Conservation (phyloP, 2,888 invertebrate genomes). For the Heliconius erato region DNA sequence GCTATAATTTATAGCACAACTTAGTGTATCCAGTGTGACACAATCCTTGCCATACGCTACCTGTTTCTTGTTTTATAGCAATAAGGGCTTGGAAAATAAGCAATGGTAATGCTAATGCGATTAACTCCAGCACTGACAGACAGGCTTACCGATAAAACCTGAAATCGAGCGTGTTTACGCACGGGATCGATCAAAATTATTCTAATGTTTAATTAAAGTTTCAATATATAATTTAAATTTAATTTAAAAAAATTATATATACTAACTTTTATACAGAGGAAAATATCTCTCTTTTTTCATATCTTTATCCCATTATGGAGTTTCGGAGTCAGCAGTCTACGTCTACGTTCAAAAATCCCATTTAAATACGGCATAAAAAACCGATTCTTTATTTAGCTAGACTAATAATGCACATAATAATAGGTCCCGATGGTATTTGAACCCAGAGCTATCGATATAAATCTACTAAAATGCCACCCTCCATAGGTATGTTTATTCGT, state of each 20-base stretch:
- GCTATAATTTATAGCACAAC: not conserved
- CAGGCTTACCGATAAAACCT: slow-evolving; percentile 37
- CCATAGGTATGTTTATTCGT: not conserved
- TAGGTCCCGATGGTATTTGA: not conserved
- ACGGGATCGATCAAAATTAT: slow-evolving; percentile 43
- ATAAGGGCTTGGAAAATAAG: slow-evolving; percentile 45
- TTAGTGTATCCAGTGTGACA: not conserved
- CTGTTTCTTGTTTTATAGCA: slow-evolving; percentile 46
- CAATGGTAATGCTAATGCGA: slow-evolving; percentile 43
- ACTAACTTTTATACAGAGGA: too few relatives aligned
- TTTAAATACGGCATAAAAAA: not conserved
- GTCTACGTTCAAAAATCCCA: not conserved
- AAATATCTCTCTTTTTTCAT: not conserved
- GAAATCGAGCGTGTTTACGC: slow-evolving; percentile 26
- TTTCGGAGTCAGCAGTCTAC: not conserved
- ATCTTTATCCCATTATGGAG: not conserved
- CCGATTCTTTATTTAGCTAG: not conserved
- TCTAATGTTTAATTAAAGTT: slow-evolving; percentile 37
- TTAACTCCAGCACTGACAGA: slow-evolving; percentile 37
- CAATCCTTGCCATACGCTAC: slow-evolving; percentile 9
- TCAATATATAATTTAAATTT: not conserved
- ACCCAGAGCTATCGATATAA: not conserved
- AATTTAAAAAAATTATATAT: too few relatives aligned
- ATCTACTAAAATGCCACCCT: not conserved
- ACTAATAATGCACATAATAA: not conserved